These are phyloP conservation scores for Pomatostomus ruficeps DNA, from an alignment of 2,113 vertebrate genomes.

Conservation along the genomic window DNA sequence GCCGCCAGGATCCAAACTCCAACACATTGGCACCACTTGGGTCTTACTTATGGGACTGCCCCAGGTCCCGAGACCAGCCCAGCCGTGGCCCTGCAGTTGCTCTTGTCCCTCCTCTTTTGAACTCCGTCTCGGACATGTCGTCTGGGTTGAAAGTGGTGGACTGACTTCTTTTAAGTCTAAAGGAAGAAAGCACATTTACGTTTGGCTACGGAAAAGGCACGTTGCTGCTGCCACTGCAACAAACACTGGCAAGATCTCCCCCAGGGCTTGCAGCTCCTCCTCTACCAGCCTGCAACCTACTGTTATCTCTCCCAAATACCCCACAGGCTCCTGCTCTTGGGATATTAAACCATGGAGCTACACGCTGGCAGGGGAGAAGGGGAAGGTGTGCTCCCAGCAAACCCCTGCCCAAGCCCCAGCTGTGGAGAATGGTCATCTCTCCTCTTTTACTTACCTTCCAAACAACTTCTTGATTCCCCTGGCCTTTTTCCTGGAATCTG, in stretches of 20 bases:
- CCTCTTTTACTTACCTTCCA: constrained; percentile 82
- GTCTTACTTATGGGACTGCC: constrained; percentile 82
- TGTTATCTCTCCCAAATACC: background rate
- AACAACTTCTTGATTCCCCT: constrained; percentile 93
- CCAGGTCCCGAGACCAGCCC: constrained; percentile 95
- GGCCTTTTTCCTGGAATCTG: constrained; percentile 89
- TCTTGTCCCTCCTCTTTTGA: constrained; percentile 91
- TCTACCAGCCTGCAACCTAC: no score
- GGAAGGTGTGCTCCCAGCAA: background rate
- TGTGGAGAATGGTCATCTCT: background rate
- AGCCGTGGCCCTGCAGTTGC: constrained; percentile 91
- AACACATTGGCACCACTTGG: background rate
- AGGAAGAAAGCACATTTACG: background rate
- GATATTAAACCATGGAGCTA: background rate
- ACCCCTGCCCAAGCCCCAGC: background rate
- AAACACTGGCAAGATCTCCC: background rate
- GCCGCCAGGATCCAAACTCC: rapidly evolving
- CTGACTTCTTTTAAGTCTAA: constrained; percentile 91
- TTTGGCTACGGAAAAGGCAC: background rate
- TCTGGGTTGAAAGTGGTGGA: constrained; percentile 95
- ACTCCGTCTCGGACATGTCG: constrained; percentile 86
- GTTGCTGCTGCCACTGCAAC: background rate
- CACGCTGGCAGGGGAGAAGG: rapidly evolving
- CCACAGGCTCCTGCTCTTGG: background rate
- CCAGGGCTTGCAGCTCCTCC: background rate